These are phyloP conservation scores for Whitmania pigra DNA, from an alignment of 1,140 invertebrate genomes.

Conservation along the genomic window DNA sequence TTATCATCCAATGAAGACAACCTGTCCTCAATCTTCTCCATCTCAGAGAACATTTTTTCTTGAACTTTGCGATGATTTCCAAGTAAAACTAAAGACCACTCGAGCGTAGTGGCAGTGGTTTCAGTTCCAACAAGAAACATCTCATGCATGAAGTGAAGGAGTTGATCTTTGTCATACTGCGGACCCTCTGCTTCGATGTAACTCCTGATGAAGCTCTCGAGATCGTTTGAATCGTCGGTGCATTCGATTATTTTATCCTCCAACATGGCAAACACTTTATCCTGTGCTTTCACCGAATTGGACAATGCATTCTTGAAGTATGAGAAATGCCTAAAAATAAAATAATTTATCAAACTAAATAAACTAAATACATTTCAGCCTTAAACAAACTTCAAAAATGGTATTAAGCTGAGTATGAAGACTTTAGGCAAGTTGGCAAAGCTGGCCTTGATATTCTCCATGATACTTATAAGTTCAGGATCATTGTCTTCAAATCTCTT, in stretches of 20 bases:
- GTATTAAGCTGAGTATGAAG: not conserved
- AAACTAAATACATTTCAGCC: not conserved
- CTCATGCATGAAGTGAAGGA: not conserved
- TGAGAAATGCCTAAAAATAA: not conserved
- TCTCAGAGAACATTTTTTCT: conserved; percentile 1
- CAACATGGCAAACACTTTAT: conserved; percentile 4
- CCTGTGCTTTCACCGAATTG: not conserved
- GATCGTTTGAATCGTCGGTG: not conserved
- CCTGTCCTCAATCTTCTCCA: not conserved
- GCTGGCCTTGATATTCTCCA: not conserved
- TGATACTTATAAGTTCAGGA: conserved; percentile 4
- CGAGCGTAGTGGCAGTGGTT: conserved; percentile 10
- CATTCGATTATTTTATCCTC: conserved; percentile 12
- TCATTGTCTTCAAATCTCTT: conserved; percentile 2
- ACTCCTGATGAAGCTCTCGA: conserved; percentile 10
- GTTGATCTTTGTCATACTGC: not conserved
- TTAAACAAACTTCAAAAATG: conserved; percentile 9
- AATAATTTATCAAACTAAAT: not conserved
- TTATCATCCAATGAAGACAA: not conserved
- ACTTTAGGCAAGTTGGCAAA: conserved; percentile 3
- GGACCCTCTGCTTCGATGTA: conserved; percentile 6
- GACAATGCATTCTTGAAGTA: not conserved
- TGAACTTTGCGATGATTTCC: conserved; percentile 8
- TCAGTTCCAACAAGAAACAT: conserved; percentile 7
- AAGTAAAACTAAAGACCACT: conserved; percentile 10